A percentile compares a stretch with the other conserved stretches of the same genome.
Evolutionary conservation across 2,888 invertebrate genomes (phyloP).

Genomic region (Parnassius orleans): DNA sequence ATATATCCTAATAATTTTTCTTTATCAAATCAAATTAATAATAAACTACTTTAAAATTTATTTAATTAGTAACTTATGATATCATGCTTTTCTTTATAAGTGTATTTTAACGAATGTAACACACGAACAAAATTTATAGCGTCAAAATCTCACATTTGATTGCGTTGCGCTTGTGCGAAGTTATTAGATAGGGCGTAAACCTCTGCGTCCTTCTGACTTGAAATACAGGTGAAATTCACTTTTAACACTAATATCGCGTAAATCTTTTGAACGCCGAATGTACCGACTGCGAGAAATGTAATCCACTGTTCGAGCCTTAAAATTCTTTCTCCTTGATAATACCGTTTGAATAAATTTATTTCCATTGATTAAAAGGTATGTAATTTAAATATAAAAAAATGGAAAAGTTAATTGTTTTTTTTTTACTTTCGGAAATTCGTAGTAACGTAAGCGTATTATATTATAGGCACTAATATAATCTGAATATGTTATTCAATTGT

Average conservation of each 20-base stretch:
- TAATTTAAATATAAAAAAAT: conserved; percentile 13
- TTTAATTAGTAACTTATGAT: too few relatives aligned
- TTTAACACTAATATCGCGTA: conserved; percentile 15
- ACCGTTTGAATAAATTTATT: conserved; percentile 10
- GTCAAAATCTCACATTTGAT: not conserved
- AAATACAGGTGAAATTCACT: conserved; percentile 15
- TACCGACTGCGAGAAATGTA: conserved; percentile 17
- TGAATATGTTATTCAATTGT: too few relatives aligned
- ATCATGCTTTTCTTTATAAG: too few relatives aligned
- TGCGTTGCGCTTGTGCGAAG: not conserved
- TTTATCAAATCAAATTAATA: too few relatives aligned
- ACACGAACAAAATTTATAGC: too few relatives aligned
- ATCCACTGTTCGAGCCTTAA: conserved; percentile 9
- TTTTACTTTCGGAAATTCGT: not conserved
- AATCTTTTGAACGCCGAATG: conserved; percentile 15
- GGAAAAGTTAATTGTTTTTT: conserved; percentile 6
- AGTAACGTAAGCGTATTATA: too few relatives aligned
- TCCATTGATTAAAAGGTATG: conserved; percentile 5
- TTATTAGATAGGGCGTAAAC: not conserved
- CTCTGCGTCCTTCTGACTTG: not conserved
- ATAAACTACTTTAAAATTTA: too few relatives aligned
- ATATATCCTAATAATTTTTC: too few relatives aligned
- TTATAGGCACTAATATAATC: too few relatives aligned
- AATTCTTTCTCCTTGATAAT: conserved; percentile 10
- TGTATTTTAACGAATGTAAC: too few relatives aligned